Evolutionary conservation across 2,888 invertebrate species (phyloP), one percentile per base, ranked within the genome.

Genomic region (Charanyca ferruginea): DNA sequence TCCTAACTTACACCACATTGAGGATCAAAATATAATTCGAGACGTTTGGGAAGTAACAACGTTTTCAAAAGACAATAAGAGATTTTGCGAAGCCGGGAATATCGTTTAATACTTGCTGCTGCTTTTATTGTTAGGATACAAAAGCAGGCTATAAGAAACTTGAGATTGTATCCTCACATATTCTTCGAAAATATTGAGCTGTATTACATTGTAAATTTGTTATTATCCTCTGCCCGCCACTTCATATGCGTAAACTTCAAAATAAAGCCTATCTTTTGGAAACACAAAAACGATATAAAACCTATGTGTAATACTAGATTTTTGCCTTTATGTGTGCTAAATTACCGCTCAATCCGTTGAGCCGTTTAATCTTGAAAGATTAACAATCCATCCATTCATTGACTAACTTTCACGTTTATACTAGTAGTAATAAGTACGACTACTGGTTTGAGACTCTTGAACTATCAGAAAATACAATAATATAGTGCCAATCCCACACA

Each of bases 61-160:
- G 83, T 84, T 88, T 76, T 85, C 81, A 83, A 89, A 87, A 85
- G 88, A 90, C 87, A 87, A 87, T 87, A 89, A 87, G 85, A 89
- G 84, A 89, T 87, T 82, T 82, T 63, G 75, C 82, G 81, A 87
- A 85, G 81, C 79, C 78, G 80, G 80, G 84, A 82, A 88, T 87
- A 90, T 89, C 86, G 83, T 83, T 87, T 85, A 85, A 87, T 87
- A 85, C 86, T 79, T 75, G 79, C 80, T 83, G 79, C 74, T 74
- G 79, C 75, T 81, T 89, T 88, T 88, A 90, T 85, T 85, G 81
- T 76, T 64, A 62, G 71, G 78, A 83, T 83, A 77, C 70, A 60
- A 42, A 59, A 60, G 75, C 75, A 77, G 79, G 79, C 79, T 48
- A 55, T 45, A 32, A 63, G 32, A 61, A 68, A 53, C 58, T 54